Conservation (phyloP, 2,888 invertebrate species). For the Charanyca ferruginea region DNA sequence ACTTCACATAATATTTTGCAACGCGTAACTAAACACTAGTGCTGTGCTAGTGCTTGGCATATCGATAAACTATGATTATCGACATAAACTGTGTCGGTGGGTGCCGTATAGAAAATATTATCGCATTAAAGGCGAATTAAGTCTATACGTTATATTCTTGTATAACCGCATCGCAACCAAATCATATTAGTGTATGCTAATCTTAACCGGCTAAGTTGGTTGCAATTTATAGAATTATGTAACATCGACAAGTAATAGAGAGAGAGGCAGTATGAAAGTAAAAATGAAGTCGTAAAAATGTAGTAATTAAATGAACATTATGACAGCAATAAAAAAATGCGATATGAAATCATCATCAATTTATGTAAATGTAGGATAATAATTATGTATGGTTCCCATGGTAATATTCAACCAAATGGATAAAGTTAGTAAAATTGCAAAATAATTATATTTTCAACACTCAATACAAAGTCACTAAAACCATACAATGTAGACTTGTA, state of each 20-base stretch:
- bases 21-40: slow-evolving; percentile 50
- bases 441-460: neutral
- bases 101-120: slow-evolving; percentile 55
- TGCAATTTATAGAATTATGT: slow-evolving; percentile 50
- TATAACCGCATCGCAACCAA: slow-evolving; percentile 55
- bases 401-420: neutral
- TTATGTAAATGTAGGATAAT: too few species aligned
- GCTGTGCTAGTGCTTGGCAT: slow-evolving; percentile 53
- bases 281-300: slow-evolving; percentile 1
- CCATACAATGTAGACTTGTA: neutral
- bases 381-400: neutral
- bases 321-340: neutral
- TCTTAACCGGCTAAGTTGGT: slow-evolving; percentile 52
- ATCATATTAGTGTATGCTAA: slow-evolving; percentile 70
- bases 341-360: neutral
- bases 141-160: slow-evolving; percentile 56
- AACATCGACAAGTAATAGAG: slow-evolving; percentile 23
- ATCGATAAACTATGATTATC: slow-evolving; percentile 65
- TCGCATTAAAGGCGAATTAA: slow-evolving; percentile 64
- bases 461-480: neutral
- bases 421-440: too few species aligned
- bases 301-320: neutral
- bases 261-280: slow-evolving; percentile 9
- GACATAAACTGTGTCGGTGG: slow-evolving; percentile 48
- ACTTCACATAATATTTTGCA: slow-evolving; percentile 40